Base-by-base conservation (phyloP, 1,140 invertebrate species). In the Epicauta chinensis region DNA sequence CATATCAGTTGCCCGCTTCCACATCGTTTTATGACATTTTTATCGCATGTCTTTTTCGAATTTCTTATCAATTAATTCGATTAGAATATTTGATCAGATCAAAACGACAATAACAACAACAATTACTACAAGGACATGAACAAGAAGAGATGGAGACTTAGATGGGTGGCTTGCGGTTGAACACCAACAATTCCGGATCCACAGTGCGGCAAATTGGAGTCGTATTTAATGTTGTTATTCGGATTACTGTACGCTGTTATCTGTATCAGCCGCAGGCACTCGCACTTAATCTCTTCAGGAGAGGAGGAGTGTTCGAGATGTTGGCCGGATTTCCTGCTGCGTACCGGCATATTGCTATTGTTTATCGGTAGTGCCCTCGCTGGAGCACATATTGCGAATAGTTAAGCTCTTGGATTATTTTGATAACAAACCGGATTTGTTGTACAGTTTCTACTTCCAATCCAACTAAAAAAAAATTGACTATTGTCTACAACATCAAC, bases 171-270 rank as follows among this genome's bases (percentile, higher is more conserved):
- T 61, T 65, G 64, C 58, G 61, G 62, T 57, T 23, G 23, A 23
- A 23, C 66, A 66, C 56, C 60, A 56, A 49, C 34, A 39, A 65
- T 67, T 69, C 60, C 61, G 58, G 69, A 71, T 68, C 65, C 66
- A 69, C 69, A 69, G 63, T 64, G 69, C 69, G 67, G 68, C 66
- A 71, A 71, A 71, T 71, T 71, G 68, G 62, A 68, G 67, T 65
- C 67, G 68, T 69, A 71, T 70, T 70, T 71, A 71, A 71, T 70
- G 68, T 67, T 70, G 68, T 70, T 71, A 70, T 71, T 68, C 61
- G 68, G 68, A 70, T 71, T 70, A 71, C 62, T 62, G 57, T 61
- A 53, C 58, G 60, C 53, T 58, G 63, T 67, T 67, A 64, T 65
- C 63, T 65, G 61, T 57, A 57, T 55, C 58, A 58, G 61, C 63